A percentile compares a stretch with the other conserved stretches of the same genome.
phyloP scores from a whole-genome alignment of 2,888 invertebrate genomes.

The Callyntrura sp. region DNA sequence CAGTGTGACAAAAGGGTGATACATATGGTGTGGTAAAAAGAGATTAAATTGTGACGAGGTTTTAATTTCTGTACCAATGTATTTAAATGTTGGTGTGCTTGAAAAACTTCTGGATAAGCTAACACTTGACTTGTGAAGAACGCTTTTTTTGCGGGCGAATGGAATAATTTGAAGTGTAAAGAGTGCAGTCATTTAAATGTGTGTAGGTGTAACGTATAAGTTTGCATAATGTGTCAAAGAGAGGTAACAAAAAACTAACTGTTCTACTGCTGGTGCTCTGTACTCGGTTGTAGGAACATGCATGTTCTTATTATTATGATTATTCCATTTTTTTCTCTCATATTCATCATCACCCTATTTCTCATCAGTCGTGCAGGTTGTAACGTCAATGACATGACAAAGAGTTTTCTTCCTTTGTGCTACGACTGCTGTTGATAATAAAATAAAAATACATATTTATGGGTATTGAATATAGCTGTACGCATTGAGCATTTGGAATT shows the following conservation, averaged over 20 bases:
- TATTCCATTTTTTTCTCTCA: slow-evolving; percentile 57
- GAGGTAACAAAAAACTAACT: slow-evolving; percentile 17
- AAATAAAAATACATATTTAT: slow-evolving; percentile 60
- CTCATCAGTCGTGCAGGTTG: background rate
- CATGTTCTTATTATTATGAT: slow-evolving; percentile 45
- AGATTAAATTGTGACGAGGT: background rate
- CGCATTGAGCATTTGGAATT: background rate
- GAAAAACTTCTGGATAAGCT: slow-evolving; percentile 24
- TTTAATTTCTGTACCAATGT: background rate
- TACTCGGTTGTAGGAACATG: background rate
- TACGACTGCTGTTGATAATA: background rate
- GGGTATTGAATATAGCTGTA: slow-evolving; percentile 12
- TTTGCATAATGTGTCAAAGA: slow-evolving; percentile 40
- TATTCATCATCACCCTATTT: slow-evolving; percentile 18
- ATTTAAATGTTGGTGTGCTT: slow-evolving; percentile 19
- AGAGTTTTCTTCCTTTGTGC: slow-evolving; percentile 41
- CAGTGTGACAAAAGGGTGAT: too few relatives aligned
- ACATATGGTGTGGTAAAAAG: too few relatives aligned
- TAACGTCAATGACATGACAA: slow-evolving; percentile 49
- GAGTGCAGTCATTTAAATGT: background rate
- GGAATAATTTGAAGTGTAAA: background rate
- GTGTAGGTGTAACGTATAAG: background rate
- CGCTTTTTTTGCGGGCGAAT: slow-evolving; percentile 12
- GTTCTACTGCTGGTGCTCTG: slow-evolving; percentile 24
- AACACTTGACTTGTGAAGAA: slow-evolving; percentile 61